Conservation (phyloP, 2,797 vertebrate species). For the Spondyliosoma cantharus region DNA sequence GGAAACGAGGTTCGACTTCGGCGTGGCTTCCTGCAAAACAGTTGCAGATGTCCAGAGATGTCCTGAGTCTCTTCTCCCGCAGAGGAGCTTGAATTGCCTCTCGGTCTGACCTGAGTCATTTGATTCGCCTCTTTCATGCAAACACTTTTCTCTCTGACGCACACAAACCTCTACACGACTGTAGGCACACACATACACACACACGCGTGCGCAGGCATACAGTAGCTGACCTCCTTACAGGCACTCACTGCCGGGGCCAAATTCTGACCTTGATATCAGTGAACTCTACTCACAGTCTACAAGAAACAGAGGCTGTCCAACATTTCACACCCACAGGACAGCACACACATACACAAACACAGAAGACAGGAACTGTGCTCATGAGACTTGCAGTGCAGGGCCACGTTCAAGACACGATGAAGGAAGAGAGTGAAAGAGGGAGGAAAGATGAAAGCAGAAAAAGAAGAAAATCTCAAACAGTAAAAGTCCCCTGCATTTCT, state of each 20-base stretch:
- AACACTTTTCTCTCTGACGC: neutral
- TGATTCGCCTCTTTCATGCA: constrained; percentile 47
- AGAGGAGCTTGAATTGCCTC: constrained; percentile 67
- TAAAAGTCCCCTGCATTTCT: constrained; percentile 66
- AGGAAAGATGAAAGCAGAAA: constrained; percentile 37
- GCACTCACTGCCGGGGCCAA: constrained; percentile 45
- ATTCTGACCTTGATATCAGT: constrained; percentile 55
- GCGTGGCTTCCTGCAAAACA: constrained; percentile 73
- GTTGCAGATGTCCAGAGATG: constrained; percentile 81
- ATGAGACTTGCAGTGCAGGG: constrained; percentile 21
- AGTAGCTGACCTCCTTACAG: constrained; percentile 47
- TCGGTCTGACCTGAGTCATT: constrained; percentile 70
- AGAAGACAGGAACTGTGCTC: constrained; percentile 29
- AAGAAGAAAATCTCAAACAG: constrained; percentile 49
- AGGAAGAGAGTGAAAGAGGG: constrained; percentile 25
- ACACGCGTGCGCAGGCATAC: constrained; percentile 37
- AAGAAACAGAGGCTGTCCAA: constrained; percentile 47
- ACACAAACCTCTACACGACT: neutral
- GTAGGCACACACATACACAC: constrained; percentile 29
- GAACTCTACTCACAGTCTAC: constrained; percentile 51
- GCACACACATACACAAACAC: constrained; percentile 16
- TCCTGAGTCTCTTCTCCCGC: constrained; percentile 65
- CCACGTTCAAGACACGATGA: constrained; percentile 25
- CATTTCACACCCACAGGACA: constrained; percentile 31
- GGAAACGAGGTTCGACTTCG: constrained; percentile 59